Evolutionary conservation across 2,113 vertebrate species (phyloP).

Genomic region (Cryptotis parvus): DNA sequence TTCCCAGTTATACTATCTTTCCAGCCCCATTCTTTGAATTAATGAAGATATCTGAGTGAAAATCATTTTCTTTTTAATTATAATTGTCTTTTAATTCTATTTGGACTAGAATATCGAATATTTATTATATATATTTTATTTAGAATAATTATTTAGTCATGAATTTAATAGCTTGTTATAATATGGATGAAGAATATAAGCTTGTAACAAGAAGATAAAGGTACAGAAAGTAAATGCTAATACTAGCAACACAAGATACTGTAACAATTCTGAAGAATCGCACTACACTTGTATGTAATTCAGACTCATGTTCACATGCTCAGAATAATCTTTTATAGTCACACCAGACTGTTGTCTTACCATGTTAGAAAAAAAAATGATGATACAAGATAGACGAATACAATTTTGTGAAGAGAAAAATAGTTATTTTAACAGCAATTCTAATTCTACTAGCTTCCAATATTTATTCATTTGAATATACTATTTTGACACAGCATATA

Average conservation of each 20-base stretch:
- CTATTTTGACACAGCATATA: neutral
- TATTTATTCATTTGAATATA: neutral
- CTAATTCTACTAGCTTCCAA: neutral
- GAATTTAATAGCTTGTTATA: neutral
- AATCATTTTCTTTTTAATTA: conserved; percentile 18
- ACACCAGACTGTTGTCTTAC: neutral
- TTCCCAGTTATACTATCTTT: no score
- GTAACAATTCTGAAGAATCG: neutral
- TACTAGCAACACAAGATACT: neutral
- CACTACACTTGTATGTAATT: neutral
- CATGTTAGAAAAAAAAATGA: neutral
- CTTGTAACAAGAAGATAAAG: neutral
- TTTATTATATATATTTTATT: neutral
- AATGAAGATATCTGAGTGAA: no score
- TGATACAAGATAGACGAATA: neutral
- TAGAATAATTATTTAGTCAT: neutral
- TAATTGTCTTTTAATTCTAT: conserved; percentile 5
- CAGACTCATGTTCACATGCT: neutral
- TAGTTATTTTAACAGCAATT: neutral
- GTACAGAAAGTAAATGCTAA: neutral
- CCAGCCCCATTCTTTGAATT: no score
- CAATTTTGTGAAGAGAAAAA: neutral
- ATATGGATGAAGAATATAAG: conserved; percentile 1
- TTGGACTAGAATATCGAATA: neutral
- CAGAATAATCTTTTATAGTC: neutral